Percentiles rank a stretch among this genome's conserved stretches.
phyloP scores from a whole-genome alignment of 2,797 vertebrate genomes.

The Furcifer pardalis region DNA sequence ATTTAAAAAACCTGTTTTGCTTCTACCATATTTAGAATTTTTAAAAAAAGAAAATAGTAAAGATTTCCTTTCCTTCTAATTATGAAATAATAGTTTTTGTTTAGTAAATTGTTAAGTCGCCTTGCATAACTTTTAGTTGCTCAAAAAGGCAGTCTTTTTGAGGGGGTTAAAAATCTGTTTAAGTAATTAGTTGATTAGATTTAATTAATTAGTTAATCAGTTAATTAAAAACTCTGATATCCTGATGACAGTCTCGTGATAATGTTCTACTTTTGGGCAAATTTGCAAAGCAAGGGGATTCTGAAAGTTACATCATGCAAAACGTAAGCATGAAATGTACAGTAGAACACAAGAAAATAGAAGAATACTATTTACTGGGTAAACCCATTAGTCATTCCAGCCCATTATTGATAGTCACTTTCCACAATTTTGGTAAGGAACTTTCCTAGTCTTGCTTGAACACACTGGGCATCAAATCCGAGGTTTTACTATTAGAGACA shows the following conservation, averaged over 20 bases:
- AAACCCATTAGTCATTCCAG: too few species aligned
- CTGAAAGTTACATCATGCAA: background rate
- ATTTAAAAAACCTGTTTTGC: background rate
- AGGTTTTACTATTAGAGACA: too few species aligned
- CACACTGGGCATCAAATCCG: too few species aligned
- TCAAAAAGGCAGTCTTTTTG: background rate
- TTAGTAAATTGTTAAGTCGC: background rate
- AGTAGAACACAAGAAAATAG: too few species aligned
- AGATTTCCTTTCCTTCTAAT: background rate
- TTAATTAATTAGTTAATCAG: background rate
- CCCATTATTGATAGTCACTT: too few species aligned
- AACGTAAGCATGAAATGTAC: background rate
- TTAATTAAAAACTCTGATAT: conserved; percentile 8
- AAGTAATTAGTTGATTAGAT: background rate
- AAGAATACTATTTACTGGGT: too few species aligned
- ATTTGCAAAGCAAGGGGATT: too few species aligned
- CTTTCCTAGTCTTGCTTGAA: too few species aligned
- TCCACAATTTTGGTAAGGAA: too few species aligned
- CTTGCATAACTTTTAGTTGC: background rate
- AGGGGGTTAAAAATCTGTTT: background rate
- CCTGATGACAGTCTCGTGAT: background rate
- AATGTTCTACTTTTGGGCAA: background rate
- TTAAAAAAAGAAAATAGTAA: background rate
- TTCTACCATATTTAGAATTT: background rate
- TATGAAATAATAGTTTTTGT: background rate